Base-by-base conservation (phyloP, 35 echinoderm and acorn worm species). In the Diadema setosum region DNA sequence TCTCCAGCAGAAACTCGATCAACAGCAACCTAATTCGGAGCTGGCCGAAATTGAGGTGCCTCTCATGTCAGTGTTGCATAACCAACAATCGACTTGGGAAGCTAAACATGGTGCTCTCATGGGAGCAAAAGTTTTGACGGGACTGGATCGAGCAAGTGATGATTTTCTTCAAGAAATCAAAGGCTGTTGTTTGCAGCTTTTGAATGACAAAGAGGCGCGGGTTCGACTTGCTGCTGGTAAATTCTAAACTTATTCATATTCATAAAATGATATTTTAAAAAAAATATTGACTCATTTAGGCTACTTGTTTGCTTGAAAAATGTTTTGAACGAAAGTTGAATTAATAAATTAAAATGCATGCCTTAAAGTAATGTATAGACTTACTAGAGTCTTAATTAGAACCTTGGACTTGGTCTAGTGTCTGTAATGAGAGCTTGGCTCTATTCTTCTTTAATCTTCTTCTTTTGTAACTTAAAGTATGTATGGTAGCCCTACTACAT, bases 211-310 rank as follows among this genome's bases (percentile, higher is more conserved):
- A 12, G 95, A 98, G 55, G 91, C 88, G 3, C 86, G 95, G 48
- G 95, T 98, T n/a, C 44, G 95, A 46, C 52, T 94, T 55, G 92
- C 85, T 46, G 91, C 95, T 57, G 95, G 95, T 98, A 93, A 84
- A 67, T 81, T 52, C 7, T 12, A 31, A 42, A 42, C 14, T 55
- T 16, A 55, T 16, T 55, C 0, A 55, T 21, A 55, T 21, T 16
- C 14, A 21, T 16, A 2, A 55, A 21, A 21, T 2, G 49, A 55
- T 55, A 55, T 12, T 16, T 1, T 2, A 16, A 55, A 21, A 55
- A 55, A 21, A 21, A 16, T 21, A 2, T 16, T 16, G 21, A 12
- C 14, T 55, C 49, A 55, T 12, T 1, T 16, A 55, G 21, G 49
- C 14, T 21, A 55, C 14, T 16, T 1, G 21, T 12, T 16, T 12